A percentile compares a stretch with the other conserved stretches of the same genome.
These are phyloP conservation scores for Rhinella marina DNA, from an alignment of 2,797 vertebrate species.

Conservation along the genomic window DNA sequence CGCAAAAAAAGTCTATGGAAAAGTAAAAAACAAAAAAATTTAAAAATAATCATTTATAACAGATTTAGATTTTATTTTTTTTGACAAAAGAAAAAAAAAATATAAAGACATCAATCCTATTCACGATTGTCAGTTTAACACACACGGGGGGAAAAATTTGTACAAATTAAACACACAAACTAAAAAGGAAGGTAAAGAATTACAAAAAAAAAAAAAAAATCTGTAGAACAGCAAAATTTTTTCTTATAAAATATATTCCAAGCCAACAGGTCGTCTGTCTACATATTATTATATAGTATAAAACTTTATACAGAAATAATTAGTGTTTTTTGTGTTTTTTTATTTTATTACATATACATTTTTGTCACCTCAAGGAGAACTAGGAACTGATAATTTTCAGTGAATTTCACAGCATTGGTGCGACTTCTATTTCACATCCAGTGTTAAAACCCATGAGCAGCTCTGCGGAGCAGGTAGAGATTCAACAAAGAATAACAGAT, in stretches of 20 bases:
- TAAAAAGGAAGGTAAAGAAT: conserved; percentile 58
- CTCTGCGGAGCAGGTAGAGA: conserved; percentile 42
- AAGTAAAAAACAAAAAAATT: neutral
- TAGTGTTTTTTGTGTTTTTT: conserved; percentile 62
- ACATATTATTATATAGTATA: conserved; percentile 73
- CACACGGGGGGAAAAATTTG: conserved; percentile 67
- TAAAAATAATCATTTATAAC: conserved; percentile 41
- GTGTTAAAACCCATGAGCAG: conserved; percentile 71
- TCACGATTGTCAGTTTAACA: conserved; percentile 72
- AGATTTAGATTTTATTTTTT: conserved; percentile 63
- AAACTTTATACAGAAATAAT: conserved; percentile 72
- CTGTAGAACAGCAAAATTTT: conserved; percentile 73
- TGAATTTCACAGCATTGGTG: conserved; percentile 75
- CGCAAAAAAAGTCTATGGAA: neutral
- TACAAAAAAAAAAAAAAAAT: conserved; percentile 59
- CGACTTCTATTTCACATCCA: conserved; percentile 73
- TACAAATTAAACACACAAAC: conserved; percentile 68
- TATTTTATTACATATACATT: conserved; percentile 71
- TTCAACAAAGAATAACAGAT: conserved; percentile 37
- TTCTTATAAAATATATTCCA: conserved; percentile 73
- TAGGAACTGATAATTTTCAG: conserved; percentile 69
- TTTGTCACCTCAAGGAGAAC: conserved; percentile 66
- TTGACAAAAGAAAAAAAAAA: conserved; percentile 58
- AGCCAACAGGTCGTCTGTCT: conserved; percentile 66
- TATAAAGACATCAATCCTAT: conserved; percentile 72